phyloP scores from a whole-genome alignment of 2,888 invertebrate genomes.

The Cataglyphis albicans region DNA sequence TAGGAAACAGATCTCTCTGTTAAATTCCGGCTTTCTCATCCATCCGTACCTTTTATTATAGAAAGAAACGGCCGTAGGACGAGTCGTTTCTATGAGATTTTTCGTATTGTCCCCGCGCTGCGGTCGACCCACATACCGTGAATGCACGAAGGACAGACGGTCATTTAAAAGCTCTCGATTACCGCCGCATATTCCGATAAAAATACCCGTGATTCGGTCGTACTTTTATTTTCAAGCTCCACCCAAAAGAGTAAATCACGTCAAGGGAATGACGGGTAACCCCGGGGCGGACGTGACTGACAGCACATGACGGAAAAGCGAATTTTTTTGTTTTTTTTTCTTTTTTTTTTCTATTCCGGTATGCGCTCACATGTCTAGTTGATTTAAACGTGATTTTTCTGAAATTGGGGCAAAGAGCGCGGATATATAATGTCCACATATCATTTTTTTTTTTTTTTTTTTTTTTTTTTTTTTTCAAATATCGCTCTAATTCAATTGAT shows the following conservation, averaged over 20 bases:
- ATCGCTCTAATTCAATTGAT: slow-evolving; percentile 4
- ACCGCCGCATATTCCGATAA: slow-evolving; percentile 50
- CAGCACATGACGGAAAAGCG: slow-evolving; percentile 48
- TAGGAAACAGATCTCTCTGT: slow-evolving; percentile 32
- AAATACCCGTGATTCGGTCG: slow-evolving; percentile 54
- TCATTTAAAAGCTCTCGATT: slow-evolving; percentile 60
- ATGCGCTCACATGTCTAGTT: slow-evolving; percentile 25
- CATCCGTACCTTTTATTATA: neutral
- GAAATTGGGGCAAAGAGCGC: slow-evolving; percentile 37
- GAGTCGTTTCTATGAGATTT: slow-evolving; percentile 51
- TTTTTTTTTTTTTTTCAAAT: neutral
- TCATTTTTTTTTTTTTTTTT: neutral
- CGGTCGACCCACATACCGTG: slow-evolving; percentile 39
- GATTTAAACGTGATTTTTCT: slow-evolving; percentile 54
- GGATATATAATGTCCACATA: slow-evolving; percentile 26
- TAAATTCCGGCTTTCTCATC: slow-evolving; percentile 12
- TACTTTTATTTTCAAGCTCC: slow-evolving; percentile 47
- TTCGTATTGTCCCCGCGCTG: slow-evolving; percentile 38
- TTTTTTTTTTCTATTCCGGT: slow-evolving; percentile 37
- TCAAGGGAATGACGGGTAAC: slow-evolving; percentile 47
- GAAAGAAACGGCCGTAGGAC: neutral
- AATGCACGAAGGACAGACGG: slow-evolving; percentile 38
- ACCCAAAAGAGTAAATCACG: slow-evolving; percentile 52
- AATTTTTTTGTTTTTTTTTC: slow-evolving; percentile 30
- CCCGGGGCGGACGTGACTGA: slow-evolving; percentile 44